Conservation (phyloP, 1,140 invertebrate genomes). For the Hydropsyche tenuis region DNA sequence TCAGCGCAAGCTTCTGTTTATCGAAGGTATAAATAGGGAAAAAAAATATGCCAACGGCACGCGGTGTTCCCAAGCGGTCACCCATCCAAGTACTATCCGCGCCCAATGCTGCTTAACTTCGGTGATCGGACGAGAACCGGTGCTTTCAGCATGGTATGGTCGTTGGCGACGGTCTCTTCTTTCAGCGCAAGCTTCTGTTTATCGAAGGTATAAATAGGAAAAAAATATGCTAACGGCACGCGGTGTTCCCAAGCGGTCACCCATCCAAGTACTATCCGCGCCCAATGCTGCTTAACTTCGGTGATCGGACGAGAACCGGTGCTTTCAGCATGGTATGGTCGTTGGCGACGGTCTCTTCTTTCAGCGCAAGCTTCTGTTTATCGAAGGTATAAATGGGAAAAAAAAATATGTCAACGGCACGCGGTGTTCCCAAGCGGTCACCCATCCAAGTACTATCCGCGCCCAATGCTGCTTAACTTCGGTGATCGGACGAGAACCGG, state of each 20-base stretch:
- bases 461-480: slow-evolving; percentile 50
- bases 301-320: slow-evolving; percentile 43
- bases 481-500: slow-evolving; percentile 50
- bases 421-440: slow-evolving; percentile 50
- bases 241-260: slow-evolving; percentile 45
- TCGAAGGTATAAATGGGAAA: too few relatives aligned
- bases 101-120: slow-evolving; percentile 51
- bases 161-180: too few relatives aligned
- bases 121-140: slow-evolving; percentile 50
- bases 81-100: slow-evolving; percentile 50
- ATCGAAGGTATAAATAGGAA: too few relatives aligned
- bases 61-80: slow-evolving; percentile 50
- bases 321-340: slow-evolving; percentile 37
- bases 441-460: slow-evolving; percentile 50
- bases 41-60: slow-evolving; percentile 50
- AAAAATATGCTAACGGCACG: too few relatives aligned
- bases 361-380: too few relatives aligned
- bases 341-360: too few relatives aligned
- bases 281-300: slow-evolving; percentile 41
- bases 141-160: slow-evolving; percentile 49
- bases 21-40: too few relatives aligned
- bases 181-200: too few relatives aligned
- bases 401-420: too few relatives aligned
- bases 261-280: slow-evolving; percentile 44
- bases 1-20: too few relatives aligned